Conservation (phyloP, 1,140 invertebrate species). For the Scaptomyza graminum region DNA sequence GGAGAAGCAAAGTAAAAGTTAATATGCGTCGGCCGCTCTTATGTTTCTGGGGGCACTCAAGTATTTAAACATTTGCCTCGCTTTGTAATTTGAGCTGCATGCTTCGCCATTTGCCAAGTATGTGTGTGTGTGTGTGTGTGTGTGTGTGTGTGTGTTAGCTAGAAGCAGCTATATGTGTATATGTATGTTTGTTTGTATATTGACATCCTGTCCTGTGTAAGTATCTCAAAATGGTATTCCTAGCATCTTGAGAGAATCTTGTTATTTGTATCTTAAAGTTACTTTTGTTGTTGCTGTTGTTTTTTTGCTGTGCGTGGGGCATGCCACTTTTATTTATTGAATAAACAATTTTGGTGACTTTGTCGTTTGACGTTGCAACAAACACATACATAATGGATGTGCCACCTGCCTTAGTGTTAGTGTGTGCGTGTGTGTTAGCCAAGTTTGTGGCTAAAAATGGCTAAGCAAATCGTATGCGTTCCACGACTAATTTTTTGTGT, state of each 20-base stretch:
- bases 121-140: conserved; percentile 17
- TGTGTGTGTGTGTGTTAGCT: conserved; percentile 18
- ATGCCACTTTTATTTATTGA: conserved; percentile 72
- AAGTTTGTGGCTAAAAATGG: conserved; percentile 54
- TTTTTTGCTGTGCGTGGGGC: conserved; percentile 16
- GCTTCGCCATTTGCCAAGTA: conserved; percentile 52
- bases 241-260: conserved; percentile 43
- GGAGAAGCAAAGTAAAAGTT: conserved; percentile 62
- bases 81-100: conserved; percentile 77
- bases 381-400: conserved; percentile 71
- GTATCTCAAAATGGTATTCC: conserved; percentile 19
- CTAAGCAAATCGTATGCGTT: conserved; percentile 50
- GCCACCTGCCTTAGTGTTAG: conserved; percentile 1
- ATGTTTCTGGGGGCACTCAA: conserved; percentile 66
- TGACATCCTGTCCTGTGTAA: conserved; percentile 54
- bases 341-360: conserved; percentile 79
- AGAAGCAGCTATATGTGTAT: neutral
- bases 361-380: conserved; percentile 73
- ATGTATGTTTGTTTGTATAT: conserved; percentile 12
- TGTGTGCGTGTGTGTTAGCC: conserved; percentile 16
- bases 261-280: conserved; percentile 77
- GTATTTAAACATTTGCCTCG: conserved; percentile 80
- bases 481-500: conserved; percentile 61
- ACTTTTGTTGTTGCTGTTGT: conserved; percentile 72
- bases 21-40: conserved; percentile 57